Evolutionary conservation across 2,888 invertebrate species (phyloP).

Genomic region (Rotaria magnacalcarata): DNA sequence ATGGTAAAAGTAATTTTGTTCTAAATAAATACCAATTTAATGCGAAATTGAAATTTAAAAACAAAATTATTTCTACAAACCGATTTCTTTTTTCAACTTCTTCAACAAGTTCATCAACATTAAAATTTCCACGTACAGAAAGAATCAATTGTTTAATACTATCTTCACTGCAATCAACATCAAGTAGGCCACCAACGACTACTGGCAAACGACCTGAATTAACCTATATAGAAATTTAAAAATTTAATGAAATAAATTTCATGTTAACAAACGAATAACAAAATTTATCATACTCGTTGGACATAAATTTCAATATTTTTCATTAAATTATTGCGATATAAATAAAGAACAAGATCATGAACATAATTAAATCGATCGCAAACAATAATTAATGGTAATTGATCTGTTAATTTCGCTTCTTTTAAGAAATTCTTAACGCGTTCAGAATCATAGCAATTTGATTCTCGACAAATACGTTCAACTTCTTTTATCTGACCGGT

Average conservation of each 20-base stretch:
- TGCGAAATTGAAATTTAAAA: no score
- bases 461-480: conserved; percentile 94
- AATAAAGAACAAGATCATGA: conserved; percentile 91
- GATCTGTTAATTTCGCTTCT: conserved; percentile 96
- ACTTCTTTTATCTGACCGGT: conserved; percentile 99
- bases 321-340: conserved; percentile 93
- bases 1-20: conserved; percentile 84
- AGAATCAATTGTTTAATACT: conserved; percentile 96
- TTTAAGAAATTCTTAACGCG: conserved; percentile 99
- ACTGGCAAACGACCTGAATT: conserved; percentile 95
- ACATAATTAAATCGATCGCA: conserved; percentile 99
- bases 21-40: conserved; percentile 60
- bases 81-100: conserved; percentile 67
- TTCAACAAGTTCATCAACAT: conserved; percentile 94
- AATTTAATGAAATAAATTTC: neutral
- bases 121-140: conserved; percentile 94
- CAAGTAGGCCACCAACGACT: conserved; percentile 90
- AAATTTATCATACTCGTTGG: conserved; percentile 71
- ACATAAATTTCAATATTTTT: conserved; percentile 99
- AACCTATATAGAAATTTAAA: neutral
- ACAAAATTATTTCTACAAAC: neutral
- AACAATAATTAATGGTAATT: conserved; percentile 96
- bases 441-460: conserved; percentile 96
- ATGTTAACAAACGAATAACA: neutral
- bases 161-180: conserved; percentile 97